Evolutionary conservation across 2,888 invertebrate species (phyloP).

Genomic region (Synanthedon tipuliformis): DNA sequence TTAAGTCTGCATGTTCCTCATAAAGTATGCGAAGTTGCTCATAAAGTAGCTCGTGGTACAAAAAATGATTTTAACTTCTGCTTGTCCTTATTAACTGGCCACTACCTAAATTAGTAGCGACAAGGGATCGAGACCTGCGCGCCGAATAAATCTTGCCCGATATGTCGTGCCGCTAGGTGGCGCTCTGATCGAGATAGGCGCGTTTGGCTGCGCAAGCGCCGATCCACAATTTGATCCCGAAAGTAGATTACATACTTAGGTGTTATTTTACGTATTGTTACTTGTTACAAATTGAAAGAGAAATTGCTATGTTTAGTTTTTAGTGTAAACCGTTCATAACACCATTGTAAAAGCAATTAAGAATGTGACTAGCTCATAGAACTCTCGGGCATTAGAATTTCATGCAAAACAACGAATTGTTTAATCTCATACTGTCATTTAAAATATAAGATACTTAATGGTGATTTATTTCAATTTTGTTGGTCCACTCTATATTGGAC

Average conservation of each 20-base stretch:
- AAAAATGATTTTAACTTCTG: too few species aligned
- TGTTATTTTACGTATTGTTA: background rate
- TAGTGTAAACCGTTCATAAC: background rate
- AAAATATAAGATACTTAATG: too few species aligned
- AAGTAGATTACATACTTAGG: background rate
- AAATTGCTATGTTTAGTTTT: background rate
- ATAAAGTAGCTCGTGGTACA: too few species aligned
- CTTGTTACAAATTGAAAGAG: background rate
- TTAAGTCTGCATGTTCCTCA: too few species aligned
- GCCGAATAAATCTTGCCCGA: slow-evolving; percentile 39
- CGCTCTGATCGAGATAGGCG: slow-evolving; percentile 26
- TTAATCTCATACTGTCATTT: too few species aligned
- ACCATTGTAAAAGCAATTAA: too few species aligned
- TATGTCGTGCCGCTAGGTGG: slow-evolving; percentile 38
- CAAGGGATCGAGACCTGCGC: slow-evolving; percentile 13
- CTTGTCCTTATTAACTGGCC: slow-evolving; percentile 9
- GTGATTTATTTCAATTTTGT: too few species aligned
- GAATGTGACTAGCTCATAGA: too few species aligned
- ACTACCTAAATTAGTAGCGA: slow-evolving; percentile 22
- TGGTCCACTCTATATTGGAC: too few species aligned
- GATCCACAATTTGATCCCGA: slow-evolving; percentile 17
- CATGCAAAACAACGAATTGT: too few species aligned
- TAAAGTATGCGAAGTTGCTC: too few species aligned
- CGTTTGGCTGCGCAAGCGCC: slow-evolving; percentile 20
- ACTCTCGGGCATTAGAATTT: too few species aligned